Evolutionary conservation across 2,113 vertebrate genomes (phyloP).

Genomic region (Mixornis gularis): DNA sequence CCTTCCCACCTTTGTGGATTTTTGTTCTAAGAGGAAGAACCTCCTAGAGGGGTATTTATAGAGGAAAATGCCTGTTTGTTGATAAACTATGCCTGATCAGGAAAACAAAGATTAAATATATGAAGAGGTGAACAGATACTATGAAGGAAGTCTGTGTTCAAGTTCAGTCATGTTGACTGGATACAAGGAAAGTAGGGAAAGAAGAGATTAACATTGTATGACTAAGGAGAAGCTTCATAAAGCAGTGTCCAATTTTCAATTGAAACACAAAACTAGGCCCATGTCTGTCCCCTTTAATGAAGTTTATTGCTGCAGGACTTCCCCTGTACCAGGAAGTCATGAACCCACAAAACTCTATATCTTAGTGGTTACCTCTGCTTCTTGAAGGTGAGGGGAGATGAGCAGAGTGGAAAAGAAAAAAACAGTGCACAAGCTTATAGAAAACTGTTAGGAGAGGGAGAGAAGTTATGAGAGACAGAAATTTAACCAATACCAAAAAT

Average conservation of each 20-base stretch:
- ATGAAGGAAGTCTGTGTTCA: neutral
- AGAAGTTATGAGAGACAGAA: neutral
- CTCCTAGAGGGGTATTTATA: neutral
- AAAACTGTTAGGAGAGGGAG: neutral
- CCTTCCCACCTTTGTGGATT: neutral
- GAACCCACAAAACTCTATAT: neutral
- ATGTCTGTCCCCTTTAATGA: neutral
- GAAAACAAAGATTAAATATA: neutral
- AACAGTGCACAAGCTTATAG: neutral
- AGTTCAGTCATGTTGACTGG: rapidly evolving
- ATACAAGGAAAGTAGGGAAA: neutral
- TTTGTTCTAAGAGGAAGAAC: neutral
- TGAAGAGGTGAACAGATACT: neutral
- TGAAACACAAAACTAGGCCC: neutral
- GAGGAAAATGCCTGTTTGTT: neutral
- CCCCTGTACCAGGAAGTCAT: neutral
- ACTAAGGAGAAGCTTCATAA: neutral
- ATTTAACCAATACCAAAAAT: neutral
- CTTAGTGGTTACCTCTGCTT: neutral
- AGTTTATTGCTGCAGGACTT: neutral
- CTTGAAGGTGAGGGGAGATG: neutral
- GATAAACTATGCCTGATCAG: neutral
- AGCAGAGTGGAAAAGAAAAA: neutral
- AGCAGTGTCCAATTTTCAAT: neutral
- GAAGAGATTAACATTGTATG: neutral